phyloP scores from a whole-genome alignment of 2,888 invertebrate genomes.

The Cyclophora punctaria region DNA sequence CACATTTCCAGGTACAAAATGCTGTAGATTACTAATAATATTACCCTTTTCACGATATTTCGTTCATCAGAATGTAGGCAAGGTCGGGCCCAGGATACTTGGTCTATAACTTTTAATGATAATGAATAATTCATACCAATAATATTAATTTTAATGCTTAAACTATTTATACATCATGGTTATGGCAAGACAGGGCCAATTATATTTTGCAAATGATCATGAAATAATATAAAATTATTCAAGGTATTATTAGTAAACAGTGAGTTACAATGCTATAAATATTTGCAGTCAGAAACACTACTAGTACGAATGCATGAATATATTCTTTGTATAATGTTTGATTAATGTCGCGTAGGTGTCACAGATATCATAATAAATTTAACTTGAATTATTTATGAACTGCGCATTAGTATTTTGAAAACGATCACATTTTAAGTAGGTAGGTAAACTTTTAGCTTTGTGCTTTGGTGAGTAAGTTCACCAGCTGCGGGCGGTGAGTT shows the following conservation, averaged over 20 bases:
- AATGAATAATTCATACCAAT: too few species aligned
- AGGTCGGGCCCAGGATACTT: too few species aligned
- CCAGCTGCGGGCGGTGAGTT: too few species aligned
- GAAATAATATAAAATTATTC: neutral
- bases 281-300: too few species aligned
- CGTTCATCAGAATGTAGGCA: too few species aligned
- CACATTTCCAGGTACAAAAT: too few species aligned
- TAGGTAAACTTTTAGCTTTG: neutral
- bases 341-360: slow-evolving; percentile 32
- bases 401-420: slow-evolving; percentile 12
- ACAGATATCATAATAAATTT: slow-evolving; percentile 27
- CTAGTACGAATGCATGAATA: slow-evolving; percentile 6
- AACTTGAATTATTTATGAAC: slow-evolving; percentile 26
- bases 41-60: too few species aligned
- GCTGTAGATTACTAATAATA: too few species aligned
- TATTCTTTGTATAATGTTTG: slow-evolving; percentile 26
- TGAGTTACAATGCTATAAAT: too few species aligned
- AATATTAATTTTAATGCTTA: too few species aligned
- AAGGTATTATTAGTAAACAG: neutral
- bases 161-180: too few species aligned
- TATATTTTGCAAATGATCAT: neutral
- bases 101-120: too few species aligned
- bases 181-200: neutral
- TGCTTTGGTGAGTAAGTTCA: neutral
- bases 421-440: neutral